Base-by-base conservation (phyloP, 92 coral and sea anemone genomes). In the Epizoanthus rinbou region DNA sequence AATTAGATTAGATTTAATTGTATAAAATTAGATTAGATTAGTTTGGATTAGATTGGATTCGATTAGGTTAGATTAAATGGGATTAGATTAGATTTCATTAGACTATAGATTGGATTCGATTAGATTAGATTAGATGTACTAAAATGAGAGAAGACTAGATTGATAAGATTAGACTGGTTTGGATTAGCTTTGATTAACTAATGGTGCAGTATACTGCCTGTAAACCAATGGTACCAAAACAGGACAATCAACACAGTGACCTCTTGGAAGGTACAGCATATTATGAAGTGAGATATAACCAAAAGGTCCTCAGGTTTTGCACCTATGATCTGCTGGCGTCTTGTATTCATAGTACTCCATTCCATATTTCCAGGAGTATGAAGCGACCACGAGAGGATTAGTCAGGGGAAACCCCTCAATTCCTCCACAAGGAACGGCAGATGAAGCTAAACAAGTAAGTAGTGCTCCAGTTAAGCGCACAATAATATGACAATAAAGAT, bases 341-440 rank as follows among this genome's bases (percentile, higher is more conserved):
- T 25, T 59, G 9, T 7, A 43, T 43, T 43, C 50, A 43, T 43
- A 43, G 10, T 43, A 43, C 9, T 43, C 8, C 9, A 43, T 8
- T 43, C 0, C 50, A 43, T 43, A 43, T 9, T 31, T 78, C 10
- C 67, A 95, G 98, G 99, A 96, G 81, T 96, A 91, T 85, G 99
- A 96, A 89, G 99, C 99, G 23, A 81, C 90, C 37, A 93, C 99
- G 1, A 87, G 99, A 31, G 94, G 94, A 16, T 79, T 96, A 37
- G 82, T 88, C 43, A 92, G 83, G 70, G 99, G 99, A 78, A 93
- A 93, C 54, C 98, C 99, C 18, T 93, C 99, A 0, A 90, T 95
- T 45, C 99, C 99, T n/a, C 89, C 91, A 8, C 98, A 93, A 83
- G 99, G 99, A 76, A 92, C 90, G 79, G 66, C 96, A 35, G 99